Evolutionary conservation across 2,888 invertebrate genomes (phyloP), one percentile per base, ranked within the genome.

Genomic region (Lacanobia oleracea): DNA sequence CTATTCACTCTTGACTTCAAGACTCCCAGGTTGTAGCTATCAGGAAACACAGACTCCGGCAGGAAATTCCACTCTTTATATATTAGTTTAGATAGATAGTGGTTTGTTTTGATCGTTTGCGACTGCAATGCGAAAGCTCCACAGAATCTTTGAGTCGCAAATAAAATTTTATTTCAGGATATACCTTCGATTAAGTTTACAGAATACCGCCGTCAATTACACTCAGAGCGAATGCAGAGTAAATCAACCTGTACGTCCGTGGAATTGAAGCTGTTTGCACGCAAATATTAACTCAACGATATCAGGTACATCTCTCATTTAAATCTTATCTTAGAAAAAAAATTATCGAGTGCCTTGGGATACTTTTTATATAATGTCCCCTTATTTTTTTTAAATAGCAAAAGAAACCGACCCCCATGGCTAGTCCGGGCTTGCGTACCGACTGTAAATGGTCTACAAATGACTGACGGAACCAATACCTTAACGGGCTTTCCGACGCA

Each of bases 161-260:
- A 54, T 27, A 54, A 54, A 10, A 54, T 18, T 27, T 18, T 9
- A 54, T 54, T 54, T 27, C 27, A 27, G 54, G 8, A 48, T 18
- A 1, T 18, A 48, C 48, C 2, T 27, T 18, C 54, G 8, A 27
- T 40, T 8, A 45, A 0, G 2, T 2, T 43, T 53, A 53, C 71
- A 53, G 61, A 71, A 71, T 70, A 72, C 33, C 45, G 71, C 18
- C 51, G 33, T 61, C 23, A 33, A 53, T 60, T 45, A 69, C 33
- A 53, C 51, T 69, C 43, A 10, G 16, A 53, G 21, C 43, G 60
- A 71, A 51, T 45, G 43, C 33, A 23, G 16, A 70, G 23, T 14
- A 53, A 43, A 53, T 60, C 33, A n/a, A n/a, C 48, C 37, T 14
- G 43, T 53, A 43, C 43, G 23, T 23, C n/a, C 8, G 27, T 18